Conservation (phyloP, 2,113 vertebrate genomes). For the Phalacrocorax aristotelis region DNA sequence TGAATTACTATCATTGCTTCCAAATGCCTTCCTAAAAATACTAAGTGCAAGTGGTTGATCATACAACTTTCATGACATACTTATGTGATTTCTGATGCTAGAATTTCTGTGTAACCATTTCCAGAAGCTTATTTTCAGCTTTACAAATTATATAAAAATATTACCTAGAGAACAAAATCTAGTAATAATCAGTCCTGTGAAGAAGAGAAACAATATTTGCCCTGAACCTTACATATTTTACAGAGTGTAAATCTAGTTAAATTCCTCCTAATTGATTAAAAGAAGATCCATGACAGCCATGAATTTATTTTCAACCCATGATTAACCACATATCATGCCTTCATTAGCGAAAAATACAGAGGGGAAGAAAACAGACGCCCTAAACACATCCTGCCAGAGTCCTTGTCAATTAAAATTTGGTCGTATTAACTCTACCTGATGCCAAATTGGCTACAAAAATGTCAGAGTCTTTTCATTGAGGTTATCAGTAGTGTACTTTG, state of each 20-base stretch:
- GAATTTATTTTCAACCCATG: slow-evolving; percentile 7
- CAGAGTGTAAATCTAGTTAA: background rate
- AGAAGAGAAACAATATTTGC: background rate
- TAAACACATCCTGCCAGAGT: background rate
- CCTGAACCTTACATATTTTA: background rate
- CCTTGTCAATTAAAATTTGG: background rate
- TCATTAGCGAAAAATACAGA: background rate
- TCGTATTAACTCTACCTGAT: background rate
- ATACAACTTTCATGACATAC: background rate
- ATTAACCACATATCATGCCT: background rate
- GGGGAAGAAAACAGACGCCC: slow-evolving; percentile 1
- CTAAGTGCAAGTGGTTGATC: background rate
- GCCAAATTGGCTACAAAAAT: background rate
- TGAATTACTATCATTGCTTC: background rate
- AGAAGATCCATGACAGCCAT: background rate
- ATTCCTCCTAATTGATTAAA: background rate
- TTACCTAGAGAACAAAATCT: background rate
- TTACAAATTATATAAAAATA: background rate
- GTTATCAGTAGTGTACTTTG: background rate
- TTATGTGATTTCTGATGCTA: background rate
- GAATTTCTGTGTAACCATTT: background rate
- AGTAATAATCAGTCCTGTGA: background rate
- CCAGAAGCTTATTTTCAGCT: background rate
- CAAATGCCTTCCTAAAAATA: background rate
- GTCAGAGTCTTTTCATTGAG: background rate